Evolutionary conservation across 2,888 invertebrate genomes (phyloP), one percentile per base, ranked within the genome.

Genomic region (Pantelozetes paolii): DNA sequence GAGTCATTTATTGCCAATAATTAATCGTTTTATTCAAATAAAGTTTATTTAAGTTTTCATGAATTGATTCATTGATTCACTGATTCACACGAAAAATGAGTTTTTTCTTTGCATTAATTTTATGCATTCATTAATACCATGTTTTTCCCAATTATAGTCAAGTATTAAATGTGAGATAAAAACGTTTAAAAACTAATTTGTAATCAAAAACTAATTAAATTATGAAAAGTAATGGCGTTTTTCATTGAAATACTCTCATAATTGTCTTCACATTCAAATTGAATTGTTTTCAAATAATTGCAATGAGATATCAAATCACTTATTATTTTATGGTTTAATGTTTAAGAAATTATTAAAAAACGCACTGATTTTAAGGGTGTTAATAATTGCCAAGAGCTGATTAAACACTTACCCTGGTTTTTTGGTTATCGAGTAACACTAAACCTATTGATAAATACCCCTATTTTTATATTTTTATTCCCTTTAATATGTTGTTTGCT

Each of bases 181-280:
- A 54, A 26, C 54, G 20, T 54, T 54, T 54, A 20, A 54, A 54
- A 54, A 23, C 23, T 54, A 20, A 54, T 54, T 54, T 54, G 54
- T 54, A 23, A 54, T 23, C 54, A 54, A 54, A 54, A 54, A 54
- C 54, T 54, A 54, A 54, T 54, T 5, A 54, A 54, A 54, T 54
- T 54, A 23, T 9, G 54, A 54, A 48, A 48, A 54, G 6, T 54
- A 54, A 23, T 23, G 3, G 20, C 3, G 18, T 48, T 48, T 48
- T 48, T 48, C n/a, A 48, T 48, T 8, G 20, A 18, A 48, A 48
- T 11, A n/a, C 48, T n/a, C n/a, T 48, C 48, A 48, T 48, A 48
- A n/a, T 48, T 48, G 3, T 48, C 48, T 48, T 48, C 20, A 13
- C 15, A 48, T n/a, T 15, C 3, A 6, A 48, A 48, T 48, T 48